A percentile compares a stretch with the other conserved stretches of the same genome.
These are phyloP conservation scores for Cirrhinus mrigala DNA, from an alignment of 2,797 vertebrate species.

Conservation along the genomic window DNA sequence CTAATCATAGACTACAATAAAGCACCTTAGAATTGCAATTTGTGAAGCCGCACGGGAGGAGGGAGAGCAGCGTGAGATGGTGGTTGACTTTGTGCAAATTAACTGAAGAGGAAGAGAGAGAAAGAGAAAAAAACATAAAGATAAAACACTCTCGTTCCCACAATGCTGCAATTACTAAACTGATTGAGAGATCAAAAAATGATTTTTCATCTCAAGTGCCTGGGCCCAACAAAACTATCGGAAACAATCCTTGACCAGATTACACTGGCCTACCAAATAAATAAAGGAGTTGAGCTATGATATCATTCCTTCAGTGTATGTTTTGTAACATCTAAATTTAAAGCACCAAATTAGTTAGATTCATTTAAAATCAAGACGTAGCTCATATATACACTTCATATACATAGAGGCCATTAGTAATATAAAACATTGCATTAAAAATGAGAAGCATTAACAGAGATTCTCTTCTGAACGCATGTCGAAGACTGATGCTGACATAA, in stretches of 20 bases:
- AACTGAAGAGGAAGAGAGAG: slow-evolving; percentile 56
- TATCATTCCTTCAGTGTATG: not conserved
- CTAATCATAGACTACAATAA: slow-evolving; percentile 67
- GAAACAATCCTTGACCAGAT: slow-evolving; percentile 31
- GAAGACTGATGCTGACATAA: too few relatives aligned
- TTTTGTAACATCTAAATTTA: not conserved
- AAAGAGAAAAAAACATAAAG: slow-evolving; percentile 19
- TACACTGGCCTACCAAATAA: not conserved
- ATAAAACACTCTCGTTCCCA: slow-evolving; percentile 43
- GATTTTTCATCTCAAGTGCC: slow-evolving; percentile 11
- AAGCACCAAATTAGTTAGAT: not conserved
- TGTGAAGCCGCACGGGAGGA: slow-evolving; percentile 15
- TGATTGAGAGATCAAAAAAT: slow-evolving; percentile 40
- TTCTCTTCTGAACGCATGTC: too few relatives aligned
- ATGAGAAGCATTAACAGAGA: too few relatives aligned
- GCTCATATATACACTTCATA: not conserved
- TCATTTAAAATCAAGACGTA: not conserved
- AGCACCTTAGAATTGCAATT: slow-evolving; percentile 55
- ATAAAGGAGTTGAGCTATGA: not conserved
- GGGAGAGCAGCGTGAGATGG: slow-evolving; percentile 3
- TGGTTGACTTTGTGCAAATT: slow-evolving; percentile 68
- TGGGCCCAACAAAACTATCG: slow-evolving; percentile 18
- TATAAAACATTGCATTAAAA: not conserved
- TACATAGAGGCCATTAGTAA: not conserved
- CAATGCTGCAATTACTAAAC: slow-evolving; percentile 42